Conservation (phyloP, 2,888 invertebrate species). For the Cerastis rubricosa region DNA sequence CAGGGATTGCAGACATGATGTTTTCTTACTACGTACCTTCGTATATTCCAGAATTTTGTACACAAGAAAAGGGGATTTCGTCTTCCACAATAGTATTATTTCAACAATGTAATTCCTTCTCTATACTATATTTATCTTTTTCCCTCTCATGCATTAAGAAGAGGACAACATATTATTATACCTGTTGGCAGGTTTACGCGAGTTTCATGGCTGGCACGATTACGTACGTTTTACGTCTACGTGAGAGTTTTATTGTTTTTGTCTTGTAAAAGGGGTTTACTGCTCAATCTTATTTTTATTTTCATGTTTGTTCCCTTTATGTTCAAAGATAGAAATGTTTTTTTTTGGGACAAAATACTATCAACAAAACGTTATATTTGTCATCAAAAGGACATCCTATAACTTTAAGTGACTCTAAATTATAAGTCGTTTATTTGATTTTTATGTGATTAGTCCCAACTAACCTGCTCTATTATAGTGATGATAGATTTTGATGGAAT, state of each 20-base stretch:
- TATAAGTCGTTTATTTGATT: background rate
- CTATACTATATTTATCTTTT: conserved; percentile 13
- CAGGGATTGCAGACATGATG: background rate
- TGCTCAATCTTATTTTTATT: conserved; percentile 56
- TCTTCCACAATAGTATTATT: conserved; percentile 13
- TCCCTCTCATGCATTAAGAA: conserved; percentile 27
- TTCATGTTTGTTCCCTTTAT: conserved; percentile 32
- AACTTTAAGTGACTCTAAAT: background rate
- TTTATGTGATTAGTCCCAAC: background rate
- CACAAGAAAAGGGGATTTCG: conserved; percentile 30
- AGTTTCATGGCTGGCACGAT: conserved; percentile 56
- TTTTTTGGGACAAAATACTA: background rate
- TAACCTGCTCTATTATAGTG: background rate
- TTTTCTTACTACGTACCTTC: conserved; percentile 17
- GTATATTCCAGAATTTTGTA: conserved; percentile 15
- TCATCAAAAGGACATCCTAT: background rate
- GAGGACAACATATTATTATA: conserved; percentile 31
- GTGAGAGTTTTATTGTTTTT: conserved; percentile 59
- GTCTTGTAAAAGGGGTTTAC: conserved; percentile 63
- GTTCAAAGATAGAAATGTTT: conserved; percentile 2
- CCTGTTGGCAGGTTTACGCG: conserved; percentile 57
- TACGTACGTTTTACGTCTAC: conserved; percentile 59
- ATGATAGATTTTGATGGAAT: background rate
- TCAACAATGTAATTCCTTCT: conserved; percentile 29
- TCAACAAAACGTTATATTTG: conserved; percentile 12